Conservation (phyloP, 2,113 vertebrate genomes). For the Taxidea taxus region DNA sequence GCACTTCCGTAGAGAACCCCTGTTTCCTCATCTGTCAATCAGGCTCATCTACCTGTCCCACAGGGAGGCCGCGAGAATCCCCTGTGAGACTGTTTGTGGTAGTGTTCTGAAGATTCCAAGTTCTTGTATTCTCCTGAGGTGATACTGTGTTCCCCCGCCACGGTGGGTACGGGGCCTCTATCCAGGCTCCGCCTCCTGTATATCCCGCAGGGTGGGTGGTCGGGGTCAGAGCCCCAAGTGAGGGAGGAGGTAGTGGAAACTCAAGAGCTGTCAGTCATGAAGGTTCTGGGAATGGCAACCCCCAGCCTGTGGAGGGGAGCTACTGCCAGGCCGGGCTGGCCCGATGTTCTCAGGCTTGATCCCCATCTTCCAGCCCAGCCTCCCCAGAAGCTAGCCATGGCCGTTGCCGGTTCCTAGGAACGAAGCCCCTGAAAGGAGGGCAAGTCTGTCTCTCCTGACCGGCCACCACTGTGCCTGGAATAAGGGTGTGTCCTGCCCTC, state of each 20-base stretch:
- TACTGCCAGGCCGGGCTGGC: not conserved
- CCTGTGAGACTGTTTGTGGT: not conserved
- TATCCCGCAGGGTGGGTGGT: not conserved
- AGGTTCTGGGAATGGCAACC: not conserved
- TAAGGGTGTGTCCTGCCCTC: not conserved
- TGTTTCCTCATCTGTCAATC: not conserved
- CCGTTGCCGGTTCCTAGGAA: not conserved
- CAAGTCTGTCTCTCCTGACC: not conserved
- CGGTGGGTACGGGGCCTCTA: not conserved
- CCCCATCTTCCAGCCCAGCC: not conserved
- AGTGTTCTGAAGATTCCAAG: not conserved
- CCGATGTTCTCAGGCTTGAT: not conserved
- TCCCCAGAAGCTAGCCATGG: not conserved
- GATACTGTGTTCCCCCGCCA: not conserved
- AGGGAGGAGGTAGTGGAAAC: not conserved
- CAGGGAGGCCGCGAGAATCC: not conserved
- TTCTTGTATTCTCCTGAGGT: not conserved
- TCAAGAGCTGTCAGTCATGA: not conserved
- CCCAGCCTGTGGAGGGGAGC: not conserved
- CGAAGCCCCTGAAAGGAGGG: not conserved
- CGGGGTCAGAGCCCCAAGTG: not conserved
- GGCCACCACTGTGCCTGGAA: not conserved
- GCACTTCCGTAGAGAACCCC: not conserved
- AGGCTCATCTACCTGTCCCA: not conserved
- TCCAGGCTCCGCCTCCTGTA: not conserved